Conservation (phyloP, 2,888 invertebrate species). For the Galeopsomyia nigrocyanea region DNA sequence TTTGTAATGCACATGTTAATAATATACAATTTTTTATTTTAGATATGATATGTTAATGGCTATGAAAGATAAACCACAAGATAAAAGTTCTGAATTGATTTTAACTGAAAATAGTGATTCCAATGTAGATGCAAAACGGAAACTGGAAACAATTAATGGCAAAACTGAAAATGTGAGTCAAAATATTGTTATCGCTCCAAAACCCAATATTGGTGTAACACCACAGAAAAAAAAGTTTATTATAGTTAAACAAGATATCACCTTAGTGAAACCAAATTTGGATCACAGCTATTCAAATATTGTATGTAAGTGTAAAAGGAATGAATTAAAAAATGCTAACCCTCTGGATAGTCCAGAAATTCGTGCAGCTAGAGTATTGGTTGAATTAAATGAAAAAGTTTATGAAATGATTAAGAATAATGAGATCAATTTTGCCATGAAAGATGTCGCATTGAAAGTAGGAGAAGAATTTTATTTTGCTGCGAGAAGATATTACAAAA, state of each 20-base stretch:
- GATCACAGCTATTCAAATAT: too few relatives aligned
- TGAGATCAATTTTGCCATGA: conserved; percentile 1
- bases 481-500: conserved; percentile 15
- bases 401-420: not conserved
- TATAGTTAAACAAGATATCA: too few relatives aligned
- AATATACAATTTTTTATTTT: too few relatives aligned
- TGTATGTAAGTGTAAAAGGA: not conserved
- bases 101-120: too few relatives aligned
- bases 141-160: not conserved
- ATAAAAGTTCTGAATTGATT: too few relatives aligned
- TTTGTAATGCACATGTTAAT: not conserved
- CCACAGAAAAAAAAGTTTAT: too few relatives aligned
- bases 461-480: conserved; percentile 29
- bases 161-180: not conserved
- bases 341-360: not conserved
- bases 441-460: conserved; percentile 21
- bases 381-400: conserved; percentile 23
- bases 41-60: too few relatives aligned
- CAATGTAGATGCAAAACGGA: too few relatives aligned
- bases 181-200: not conserved
- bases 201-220: too few relatives aligned
- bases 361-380: conserved; percentile 4
- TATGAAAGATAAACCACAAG: too few relatives aligned
- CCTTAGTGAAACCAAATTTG: too few relatives aligned
- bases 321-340: not conserved